phyloP scores from a whole-genome alignment of 1,140 invertebrate species.

The Antheraea pernyi region DNA sequence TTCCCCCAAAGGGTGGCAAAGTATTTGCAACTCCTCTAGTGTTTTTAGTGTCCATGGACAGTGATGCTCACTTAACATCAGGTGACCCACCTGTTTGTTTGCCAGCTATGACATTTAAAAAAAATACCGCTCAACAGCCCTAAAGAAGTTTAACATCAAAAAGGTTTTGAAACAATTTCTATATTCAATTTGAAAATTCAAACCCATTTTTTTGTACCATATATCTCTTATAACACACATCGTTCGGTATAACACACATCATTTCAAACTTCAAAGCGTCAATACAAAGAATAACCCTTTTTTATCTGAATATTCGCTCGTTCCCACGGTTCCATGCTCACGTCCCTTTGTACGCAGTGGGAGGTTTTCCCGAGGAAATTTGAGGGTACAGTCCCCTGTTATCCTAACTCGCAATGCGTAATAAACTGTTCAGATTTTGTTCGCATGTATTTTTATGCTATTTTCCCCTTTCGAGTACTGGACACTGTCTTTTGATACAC shows the following conservation, averaged over 20 bases:
- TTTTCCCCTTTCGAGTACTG: background rate
- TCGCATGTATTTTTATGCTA: background rate
- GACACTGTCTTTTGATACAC: too few species aligned
- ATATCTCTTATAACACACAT: background rate
- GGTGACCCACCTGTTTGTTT: too few species aligned
- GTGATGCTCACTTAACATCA: too few species aligned
- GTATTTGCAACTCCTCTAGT: too few species aligned
- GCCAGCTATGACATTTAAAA: too few species aligned
- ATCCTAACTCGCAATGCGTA: background rate
- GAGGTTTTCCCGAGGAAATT: background rate
- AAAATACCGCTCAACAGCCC: too few species aligned
- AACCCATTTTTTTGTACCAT: too few species aligned
- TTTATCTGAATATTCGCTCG: background rate
- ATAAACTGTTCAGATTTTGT: constrained; percentile 4
- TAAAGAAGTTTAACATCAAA: too few species aligned
- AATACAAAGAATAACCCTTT: background rate
- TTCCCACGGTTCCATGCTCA: background rate
- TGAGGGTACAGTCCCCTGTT: background rate
- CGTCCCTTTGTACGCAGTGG: background rate
- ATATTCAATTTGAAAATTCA: too few species aligned
- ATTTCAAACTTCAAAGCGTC: background rate
- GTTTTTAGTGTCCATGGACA: too few species aligned
- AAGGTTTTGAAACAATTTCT: too few species aligned
- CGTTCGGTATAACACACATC: background rate
- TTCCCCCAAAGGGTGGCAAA: too few species aligned